A percentile compares a stretch with the other conserved stretches of the same genome.
phyloP scores from a whole-genome alignment of 2,113 vertebrate species.

The Vidua macroura region DNA sequence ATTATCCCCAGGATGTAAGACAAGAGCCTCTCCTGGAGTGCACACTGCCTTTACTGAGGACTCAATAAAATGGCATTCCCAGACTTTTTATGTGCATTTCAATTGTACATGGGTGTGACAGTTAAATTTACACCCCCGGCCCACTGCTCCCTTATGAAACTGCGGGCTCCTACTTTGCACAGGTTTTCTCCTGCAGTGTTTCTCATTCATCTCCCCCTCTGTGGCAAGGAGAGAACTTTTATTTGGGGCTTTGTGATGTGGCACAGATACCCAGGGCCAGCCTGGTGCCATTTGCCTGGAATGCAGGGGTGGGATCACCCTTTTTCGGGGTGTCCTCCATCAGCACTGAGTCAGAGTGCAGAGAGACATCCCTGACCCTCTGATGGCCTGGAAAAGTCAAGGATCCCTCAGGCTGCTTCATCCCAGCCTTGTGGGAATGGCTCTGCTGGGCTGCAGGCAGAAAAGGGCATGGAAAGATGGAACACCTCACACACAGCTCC shows the following conservation, averaged over 20 bases:
- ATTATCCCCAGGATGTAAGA: constrained; percentile 54
- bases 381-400: neutral
- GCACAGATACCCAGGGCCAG: neutral
- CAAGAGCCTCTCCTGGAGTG: neutral
- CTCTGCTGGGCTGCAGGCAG: neutral
- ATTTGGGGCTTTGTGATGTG: neutral
- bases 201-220: neutral
- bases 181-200: neutral
- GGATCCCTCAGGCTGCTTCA: neutral
- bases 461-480: neutral
- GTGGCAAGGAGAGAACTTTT: neutral
- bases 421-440: neutral
- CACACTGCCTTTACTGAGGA: constrained; percentile 14
- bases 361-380: neutral
- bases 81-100: neutral
- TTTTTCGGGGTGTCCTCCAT: neutral
- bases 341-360: neutral
- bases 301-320: neutral
- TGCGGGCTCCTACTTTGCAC: neutral
- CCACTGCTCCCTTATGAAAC: neutral
- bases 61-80: constrained; percentile 33
- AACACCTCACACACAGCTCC: neutral
- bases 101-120: neutral
- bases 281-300: neutral
- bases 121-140: neutral